Evolutionary conservation across 1,140 invertebrate genomes (phyloP).

Genomic region (Danaus melanippus): DNA sequence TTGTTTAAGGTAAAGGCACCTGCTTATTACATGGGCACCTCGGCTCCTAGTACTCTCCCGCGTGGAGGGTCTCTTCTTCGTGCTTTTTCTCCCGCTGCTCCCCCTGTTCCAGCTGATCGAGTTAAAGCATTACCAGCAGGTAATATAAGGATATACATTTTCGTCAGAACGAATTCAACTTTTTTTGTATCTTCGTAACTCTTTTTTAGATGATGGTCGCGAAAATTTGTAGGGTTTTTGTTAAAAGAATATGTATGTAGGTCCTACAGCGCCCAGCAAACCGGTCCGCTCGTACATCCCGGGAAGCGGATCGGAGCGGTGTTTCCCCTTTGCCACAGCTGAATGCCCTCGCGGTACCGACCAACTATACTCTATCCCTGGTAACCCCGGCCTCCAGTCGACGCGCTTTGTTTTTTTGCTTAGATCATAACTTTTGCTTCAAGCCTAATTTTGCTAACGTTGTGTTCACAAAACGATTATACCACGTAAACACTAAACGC

Average conservation of each 20-base stretch:
- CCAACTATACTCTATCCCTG: conserved; percentile 74
- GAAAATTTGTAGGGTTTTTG: conserved; percentile 7
- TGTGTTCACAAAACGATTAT: no score
- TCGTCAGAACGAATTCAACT: neutral
- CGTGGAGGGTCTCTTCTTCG: conserved; percentile 76
- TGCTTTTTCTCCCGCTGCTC: conserved; percentile 78
- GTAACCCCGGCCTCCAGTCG: conserved; percentile 55
- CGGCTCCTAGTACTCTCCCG: conserved; percentile 74
- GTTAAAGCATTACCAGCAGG: conserved; percentile 64
- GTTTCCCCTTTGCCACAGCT: conserved; percentile 73
- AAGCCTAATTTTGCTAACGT: conserved; percentile 28
- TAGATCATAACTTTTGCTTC: conserved; percentile 47
- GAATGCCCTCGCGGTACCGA: conserved; percentile 65
- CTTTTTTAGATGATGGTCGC: neutral
- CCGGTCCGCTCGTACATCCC: conserved; percentile 75
- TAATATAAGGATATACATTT: conserved; percentile 5
- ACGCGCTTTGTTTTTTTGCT: conserved; percentile 42
- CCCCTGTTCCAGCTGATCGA: conserved; percentile 72
- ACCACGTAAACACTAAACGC: no score
- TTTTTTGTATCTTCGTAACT: neutral
- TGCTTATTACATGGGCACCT: conserved; percentile 76
- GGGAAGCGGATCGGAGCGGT: conserved; percentile 69
- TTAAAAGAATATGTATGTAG: conserved; percentile 43
- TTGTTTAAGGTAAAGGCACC: conserved; percentile 58
- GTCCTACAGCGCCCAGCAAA: conserved; percentile 75